Evolutionary conservation across 2,113 vertebrate species (phyloP).

Genomic region (Arenaria interpres): DNA sequence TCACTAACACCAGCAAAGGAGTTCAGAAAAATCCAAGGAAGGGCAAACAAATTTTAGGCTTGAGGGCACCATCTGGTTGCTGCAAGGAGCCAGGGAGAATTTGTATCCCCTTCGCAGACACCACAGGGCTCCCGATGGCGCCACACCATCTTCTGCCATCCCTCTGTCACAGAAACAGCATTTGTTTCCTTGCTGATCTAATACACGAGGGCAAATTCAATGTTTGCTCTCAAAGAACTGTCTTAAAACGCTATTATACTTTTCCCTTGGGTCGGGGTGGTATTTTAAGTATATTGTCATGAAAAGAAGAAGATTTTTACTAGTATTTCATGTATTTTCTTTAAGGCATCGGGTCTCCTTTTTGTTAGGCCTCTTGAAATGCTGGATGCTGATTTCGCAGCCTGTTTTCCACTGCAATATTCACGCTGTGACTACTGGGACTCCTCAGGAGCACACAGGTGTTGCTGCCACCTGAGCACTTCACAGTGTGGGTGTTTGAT

Average conservation of each 20-base stretch:
- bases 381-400: not conserved
- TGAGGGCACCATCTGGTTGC: constrained; percentile 25
- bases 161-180: not conserved
- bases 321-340: not conserved
- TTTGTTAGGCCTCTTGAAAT: not conserved
- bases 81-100: not conserved
- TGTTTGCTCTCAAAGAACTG: constrained; percentile 12
- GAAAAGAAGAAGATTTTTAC: not conserved
- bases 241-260: constrained; percentile 6
- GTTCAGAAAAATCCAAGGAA: not conserved
- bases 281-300: not conserved
- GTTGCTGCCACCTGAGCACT: not conserved
- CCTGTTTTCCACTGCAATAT: not conserved
- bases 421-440: not conserved
- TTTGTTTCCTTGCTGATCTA: constrained; percentile 12
- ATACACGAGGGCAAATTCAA: not conserved
- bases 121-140: not conserved
- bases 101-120: not conserved
- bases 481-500: fast-evolving
- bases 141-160: not conserved
- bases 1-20: not conserved
- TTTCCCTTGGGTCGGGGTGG: not conserved
- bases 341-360: not conserved
- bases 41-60: not conserved
- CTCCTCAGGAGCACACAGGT: not conserved